Evolutionary conservation across 1,140 invertebrate species (phyloP).

Genomic region (Tetranychus cinnabarinus): DNA sequence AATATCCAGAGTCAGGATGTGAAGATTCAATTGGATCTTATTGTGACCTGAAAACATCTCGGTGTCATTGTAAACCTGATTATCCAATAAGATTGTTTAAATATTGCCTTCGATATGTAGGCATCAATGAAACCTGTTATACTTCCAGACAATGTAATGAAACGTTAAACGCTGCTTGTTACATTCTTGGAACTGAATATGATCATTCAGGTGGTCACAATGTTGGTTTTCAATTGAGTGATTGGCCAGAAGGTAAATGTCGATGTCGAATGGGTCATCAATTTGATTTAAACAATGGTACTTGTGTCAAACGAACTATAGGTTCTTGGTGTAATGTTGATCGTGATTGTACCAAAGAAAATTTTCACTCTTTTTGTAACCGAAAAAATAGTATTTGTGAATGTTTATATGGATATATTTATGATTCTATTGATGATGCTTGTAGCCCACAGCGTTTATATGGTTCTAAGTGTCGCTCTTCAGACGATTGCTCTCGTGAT

Average conservation of each 20-base stretch:
- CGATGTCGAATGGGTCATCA: neutral
- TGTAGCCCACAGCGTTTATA: neutral
- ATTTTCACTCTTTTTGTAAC: neutral
- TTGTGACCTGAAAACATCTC: neutral
- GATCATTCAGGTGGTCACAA: slow-evolving; percentile 1
- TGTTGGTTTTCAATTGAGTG: neutral
- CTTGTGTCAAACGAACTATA: neutral
- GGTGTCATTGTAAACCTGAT: neutral
- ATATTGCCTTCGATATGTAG: neutral
- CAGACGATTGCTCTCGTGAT: neutral
- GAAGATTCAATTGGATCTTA: slow-evolving; percentile 1
- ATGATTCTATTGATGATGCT: neutral
- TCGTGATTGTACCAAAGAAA: neutral
- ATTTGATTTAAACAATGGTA: neutral
- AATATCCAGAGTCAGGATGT: neutral
- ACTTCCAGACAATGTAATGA: slow-evolving; percentile 1
- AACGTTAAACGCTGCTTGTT: neutral
- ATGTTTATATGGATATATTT: neutral
- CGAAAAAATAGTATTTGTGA: neutral
- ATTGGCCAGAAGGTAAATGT: slow-evolving; percentile 1
- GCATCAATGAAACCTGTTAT: neutral
- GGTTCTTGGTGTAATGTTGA: slow-evolving; percentile 1
- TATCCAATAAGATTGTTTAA: neutral
- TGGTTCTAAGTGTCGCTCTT: neutral
- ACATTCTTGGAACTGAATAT: slow-evolving; percentile 1